Conservation (phyloP, 1,140 invertebrate species). For the Procambarus virginalis region DNA sequence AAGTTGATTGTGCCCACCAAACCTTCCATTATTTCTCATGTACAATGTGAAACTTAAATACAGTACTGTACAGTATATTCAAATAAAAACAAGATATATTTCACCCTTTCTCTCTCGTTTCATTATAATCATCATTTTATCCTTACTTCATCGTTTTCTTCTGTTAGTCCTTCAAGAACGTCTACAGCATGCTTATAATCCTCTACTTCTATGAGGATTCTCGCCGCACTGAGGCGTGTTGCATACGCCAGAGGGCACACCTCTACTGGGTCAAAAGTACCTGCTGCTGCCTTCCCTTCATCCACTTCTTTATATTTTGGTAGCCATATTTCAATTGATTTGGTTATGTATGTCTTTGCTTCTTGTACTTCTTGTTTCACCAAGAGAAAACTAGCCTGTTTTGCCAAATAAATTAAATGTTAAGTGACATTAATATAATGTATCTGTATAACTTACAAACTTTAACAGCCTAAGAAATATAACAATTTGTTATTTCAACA, state of each 20-base stretch:
- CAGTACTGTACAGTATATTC: too few species aligned
- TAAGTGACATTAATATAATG: too few species aligned
- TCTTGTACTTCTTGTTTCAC: slow-evolving; percentile 62
- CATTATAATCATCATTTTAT: too few species aligned
- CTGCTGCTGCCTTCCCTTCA: slow-evolving; percentile 49
- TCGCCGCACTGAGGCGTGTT: slow-evolving; percentile 56
- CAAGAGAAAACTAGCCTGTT: slow-evolving; percentile 65
- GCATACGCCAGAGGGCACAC: slow-evolving; percentile 65
- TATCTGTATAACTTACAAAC: too few species aligned
- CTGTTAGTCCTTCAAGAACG: slow-evolving; percentile 72
- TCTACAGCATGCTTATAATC: slow-evolving; percentile 56
- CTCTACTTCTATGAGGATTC: slow-evolving; percentile 64
- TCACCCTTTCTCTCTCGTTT: too few species aligned
- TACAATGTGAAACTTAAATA: too few species aligned
- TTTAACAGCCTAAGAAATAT: too few species aligned
- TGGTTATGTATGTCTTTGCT: slow-evolving; percentile 48
- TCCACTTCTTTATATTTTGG: slow-evolving; percentile 61
- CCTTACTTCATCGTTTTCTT: slow-evolving; percentile 71
- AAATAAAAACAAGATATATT: too few species aligned
- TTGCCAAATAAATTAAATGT: background rate
- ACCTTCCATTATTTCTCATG: too few species aligned
- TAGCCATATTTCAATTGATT: slow-evolving; percentile 64
- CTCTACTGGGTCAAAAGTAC: slow-evolving; percentile 65
- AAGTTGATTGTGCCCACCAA: too few species aligned
- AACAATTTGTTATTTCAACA: too few species aligned